Conservation (phyloP, 1,140 invertebrate genomes). For the Orchesella cincta region DNA sequence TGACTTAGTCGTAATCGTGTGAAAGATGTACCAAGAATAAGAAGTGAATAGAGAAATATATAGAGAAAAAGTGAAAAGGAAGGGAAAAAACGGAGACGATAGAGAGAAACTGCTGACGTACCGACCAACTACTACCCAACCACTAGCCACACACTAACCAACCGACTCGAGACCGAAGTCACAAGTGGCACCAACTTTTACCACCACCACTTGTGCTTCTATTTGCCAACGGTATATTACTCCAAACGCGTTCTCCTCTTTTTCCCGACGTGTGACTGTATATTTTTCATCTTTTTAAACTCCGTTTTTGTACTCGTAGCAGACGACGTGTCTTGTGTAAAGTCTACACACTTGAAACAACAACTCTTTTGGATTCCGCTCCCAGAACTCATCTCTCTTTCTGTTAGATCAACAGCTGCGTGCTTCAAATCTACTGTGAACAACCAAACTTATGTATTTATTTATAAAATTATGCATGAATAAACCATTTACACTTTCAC, state of each 20-base stretch:
- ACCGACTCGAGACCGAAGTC: background rate
- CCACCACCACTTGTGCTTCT: background rate
- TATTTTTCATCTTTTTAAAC: too few species aligned
- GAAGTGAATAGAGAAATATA: background rate
- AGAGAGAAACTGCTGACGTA: conserved; percentile 8
- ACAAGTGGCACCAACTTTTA: conserved; percentile 6
- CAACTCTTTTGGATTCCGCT: too few species aligned
- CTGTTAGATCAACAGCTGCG: conserved; percentile 11
- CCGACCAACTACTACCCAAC: background rate
- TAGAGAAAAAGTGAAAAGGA: background rate
- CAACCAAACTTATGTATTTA: background rate
- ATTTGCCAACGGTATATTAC: conserved; percentile 2
- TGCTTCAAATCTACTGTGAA: background rate
- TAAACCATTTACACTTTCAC: conserved; percentile 5
- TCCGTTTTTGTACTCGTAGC: too few species aligned
- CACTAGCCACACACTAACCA: background rate
- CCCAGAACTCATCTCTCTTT: background rate
- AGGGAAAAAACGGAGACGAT: background rate
- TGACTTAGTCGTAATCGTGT: background rate
- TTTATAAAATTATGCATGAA: conserved; percentile 21
- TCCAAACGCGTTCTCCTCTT: background rate
- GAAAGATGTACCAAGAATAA: background rate
- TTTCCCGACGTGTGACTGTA: background rate
- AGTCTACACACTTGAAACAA: too few species aligned
- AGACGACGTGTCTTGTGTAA: too few species aligned